Evolutionary conservation across 1,140 invertebrate genomes (phyloP), one percentile per base, ranked within the genome.

Genomic region (Drusus annulatus): DNA sequence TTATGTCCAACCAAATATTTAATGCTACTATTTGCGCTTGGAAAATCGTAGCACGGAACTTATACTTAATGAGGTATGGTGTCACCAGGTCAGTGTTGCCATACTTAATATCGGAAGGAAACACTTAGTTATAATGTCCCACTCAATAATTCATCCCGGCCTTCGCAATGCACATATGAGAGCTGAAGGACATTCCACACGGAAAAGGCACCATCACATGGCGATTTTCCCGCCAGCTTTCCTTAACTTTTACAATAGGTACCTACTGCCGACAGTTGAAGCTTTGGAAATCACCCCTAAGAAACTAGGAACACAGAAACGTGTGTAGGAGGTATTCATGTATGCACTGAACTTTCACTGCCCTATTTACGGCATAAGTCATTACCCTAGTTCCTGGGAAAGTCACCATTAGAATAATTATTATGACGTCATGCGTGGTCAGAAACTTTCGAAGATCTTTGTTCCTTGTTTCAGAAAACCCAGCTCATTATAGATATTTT

Each of bases 61-160:
- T 4, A 36, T 28, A 28, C 2, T 36, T n/a, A 36, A 36, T 36
- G 31, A 36, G 28, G 28, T 28, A 28, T 6, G 8, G 8, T 36
- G 31, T 36, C 31, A 28, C 28, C 6, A 36, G 31, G 5, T 8
- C 6, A 36, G 8, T 45, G 36, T 45, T 45, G 36, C 36, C 10
- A 2, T 7, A 45, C 36, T 45, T 45, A 45, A 13, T 45, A 13
- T 10, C 36, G 2, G 36, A 45, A 10, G 8, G 13, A 13, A 45
- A 10, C 36, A 1, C 36, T 0, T 2, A 36, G 31, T 36, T 36
- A 13, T 45, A 45, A 45, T 45, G 10, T 45, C 36, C n/a, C 15
- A 69, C 65, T 69, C n/a, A 69, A 69, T 69, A 69, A 69, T 69
- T 69, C 65, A 69, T 16, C 17, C n/a, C 65, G 36, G 28, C 65